Conservation (phyloP, 1,140 invertebrate genomes). For the Gyrodactylus bullatarudis region DNA sequence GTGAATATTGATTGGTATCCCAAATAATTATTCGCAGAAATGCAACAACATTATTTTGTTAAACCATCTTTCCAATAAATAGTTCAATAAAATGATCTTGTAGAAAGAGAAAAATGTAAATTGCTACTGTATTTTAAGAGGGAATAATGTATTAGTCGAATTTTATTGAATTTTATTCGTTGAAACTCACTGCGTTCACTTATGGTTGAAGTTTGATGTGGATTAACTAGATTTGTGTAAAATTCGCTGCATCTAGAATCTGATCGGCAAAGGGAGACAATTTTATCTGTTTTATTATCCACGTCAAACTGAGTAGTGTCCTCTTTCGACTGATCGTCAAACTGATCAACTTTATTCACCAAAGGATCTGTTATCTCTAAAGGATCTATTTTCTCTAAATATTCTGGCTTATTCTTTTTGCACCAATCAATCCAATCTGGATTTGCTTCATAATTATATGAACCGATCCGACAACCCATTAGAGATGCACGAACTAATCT, state of each 20-base stretch:
- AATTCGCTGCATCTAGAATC: neutral
- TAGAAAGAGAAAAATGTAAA: no score
- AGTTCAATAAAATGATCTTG: no score
- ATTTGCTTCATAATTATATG: neutral
- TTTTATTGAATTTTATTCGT: no score
- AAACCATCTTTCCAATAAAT: no score
- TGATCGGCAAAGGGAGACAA: neutral
- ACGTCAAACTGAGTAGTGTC: neutral
- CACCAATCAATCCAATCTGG: neutral
- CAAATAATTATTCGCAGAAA: no score
- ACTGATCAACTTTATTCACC: neutral
- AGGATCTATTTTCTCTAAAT: neutral
- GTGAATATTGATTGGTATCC: no score
- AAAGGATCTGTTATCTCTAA: neutral
- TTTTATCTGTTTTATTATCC: neutral
- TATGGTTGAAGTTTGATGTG: no score
- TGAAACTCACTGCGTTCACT: no score
- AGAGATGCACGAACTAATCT: neutral
- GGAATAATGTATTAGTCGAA: no score
- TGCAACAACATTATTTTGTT: no score
- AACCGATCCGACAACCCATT: neutral
- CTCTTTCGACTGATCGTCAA: neutral
- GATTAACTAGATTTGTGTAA: neutral
- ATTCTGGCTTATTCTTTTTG: neutral
- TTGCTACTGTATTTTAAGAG: no score